Conservation (phyloP, 2,113 vertebrate species). For the Terrapene triunguis region DNA sequence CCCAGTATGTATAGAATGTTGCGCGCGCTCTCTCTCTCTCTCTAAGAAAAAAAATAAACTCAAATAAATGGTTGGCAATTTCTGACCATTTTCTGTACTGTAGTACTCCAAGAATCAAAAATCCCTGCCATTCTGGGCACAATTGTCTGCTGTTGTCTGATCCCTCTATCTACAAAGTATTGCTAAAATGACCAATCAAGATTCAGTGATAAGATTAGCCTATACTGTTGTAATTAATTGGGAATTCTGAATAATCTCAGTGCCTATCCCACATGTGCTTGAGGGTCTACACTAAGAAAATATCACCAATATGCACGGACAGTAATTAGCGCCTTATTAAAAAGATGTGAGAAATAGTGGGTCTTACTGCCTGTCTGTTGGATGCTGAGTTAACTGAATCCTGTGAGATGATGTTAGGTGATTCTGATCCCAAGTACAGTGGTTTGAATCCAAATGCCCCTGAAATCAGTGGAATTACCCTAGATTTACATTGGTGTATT, state of each 20-base stretch:
- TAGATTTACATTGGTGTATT: neutral
- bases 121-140: neutral
- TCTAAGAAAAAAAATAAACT: too few species aligned
- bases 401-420: too few species aligned
- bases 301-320: neutral
- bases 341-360: neutral
- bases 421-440: neutral
- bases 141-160: neutral
- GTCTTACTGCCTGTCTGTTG: too few species aligned
- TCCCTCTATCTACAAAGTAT: neutral
- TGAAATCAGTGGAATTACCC: neutral
- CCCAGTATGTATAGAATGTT: neutral
- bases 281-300: neutral
- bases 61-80: neutral
- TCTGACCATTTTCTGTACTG: neutral
- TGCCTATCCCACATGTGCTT: neutral
- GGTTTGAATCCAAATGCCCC: neutral
- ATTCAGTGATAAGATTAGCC: neutral
- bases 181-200: neutral
- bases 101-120: neutral
- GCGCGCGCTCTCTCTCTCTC: too few species aligned
- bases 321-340: neutral
- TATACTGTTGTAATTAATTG: neutral
- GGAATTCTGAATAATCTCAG: neutral
- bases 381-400: too few species aligned